Percentiles rank a stretch among this genome's conserved stretches.
These are phyloP conservation scores for Anoplius nigerrimus DNA, from an alignment of 2,888 invertebrate genomes.

Conservation along the genomic window DNA sequence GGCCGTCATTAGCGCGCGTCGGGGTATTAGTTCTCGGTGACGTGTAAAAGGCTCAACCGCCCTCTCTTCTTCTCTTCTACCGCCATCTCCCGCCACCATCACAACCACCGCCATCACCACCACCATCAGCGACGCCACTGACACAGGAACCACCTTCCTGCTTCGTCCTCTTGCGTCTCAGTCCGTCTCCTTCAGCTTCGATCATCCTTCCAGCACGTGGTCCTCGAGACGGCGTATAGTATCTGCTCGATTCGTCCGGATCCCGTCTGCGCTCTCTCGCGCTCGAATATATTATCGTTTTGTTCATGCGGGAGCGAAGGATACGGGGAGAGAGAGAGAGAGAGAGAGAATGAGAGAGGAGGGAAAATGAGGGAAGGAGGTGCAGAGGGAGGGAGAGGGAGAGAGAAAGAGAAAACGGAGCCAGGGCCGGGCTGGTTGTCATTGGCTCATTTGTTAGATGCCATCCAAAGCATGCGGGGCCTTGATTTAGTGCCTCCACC, in stretches of 20 bases:
- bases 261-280: conserved; percentile 56
- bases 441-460: conserved; percentile 75
- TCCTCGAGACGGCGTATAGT: conserved; percentile 53
- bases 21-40: conserved; percentile 65
- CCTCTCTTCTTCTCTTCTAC: conserved; percentile 25
- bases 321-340: conserved; percentile 40
- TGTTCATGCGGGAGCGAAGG: conserved; percentile 66
- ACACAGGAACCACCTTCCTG: neutral
- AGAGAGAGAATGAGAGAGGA: conserved; percentile 40
- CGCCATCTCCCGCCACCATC: neutral
- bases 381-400: conserved; percentile 51
- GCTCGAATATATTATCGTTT: conserved; percentile 74
- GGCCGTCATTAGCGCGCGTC: conserved; percentile 71
- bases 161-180: conserved; percentile 7
- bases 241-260: conserved; percentile 59
- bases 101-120: neutral
- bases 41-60: conserved; percentile 55
- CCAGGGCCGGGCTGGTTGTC: conserved; percentile 70
- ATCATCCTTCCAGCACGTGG: conserved; percentile 51
- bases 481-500: conserved; percentile 75
- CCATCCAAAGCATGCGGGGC: conserved; percentile 75
- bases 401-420: conserved; percentile 55
- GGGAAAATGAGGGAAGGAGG: conserved; percentile 49
- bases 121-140: neutral
- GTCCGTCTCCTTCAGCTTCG: conserved; percentile 49